Evolutionary conservation across 2,113 vertebrate species (phyloP), one percentile per base, ranked within the genome.

Genomic region (Stercorarius parasiticus): DNA sequence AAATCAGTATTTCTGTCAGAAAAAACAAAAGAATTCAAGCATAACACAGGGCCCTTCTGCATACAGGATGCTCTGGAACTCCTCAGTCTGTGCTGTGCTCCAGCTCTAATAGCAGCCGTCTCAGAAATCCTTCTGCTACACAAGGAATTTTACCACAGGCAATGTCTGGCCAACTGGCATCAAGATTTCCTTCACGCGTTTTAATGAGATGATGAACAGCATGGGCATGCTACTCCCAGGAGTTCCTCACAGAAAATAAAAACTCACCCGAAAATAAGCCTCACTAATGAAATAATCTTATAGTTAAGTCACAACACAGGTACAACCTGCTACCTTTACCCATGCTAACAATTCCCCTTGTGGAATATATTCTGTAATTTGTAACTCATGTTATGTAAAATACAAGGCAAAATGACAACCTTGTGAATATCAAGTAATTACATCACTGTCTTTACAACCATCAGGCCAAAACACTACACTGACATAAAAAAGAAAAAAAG

Each of bases 1-100:
- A 65, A 36, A 81, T 72, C 49, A 73, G 27, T 77, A 92, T 66
- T 90, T 86, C 45, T 86, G 32, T 81, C 69, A 94, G 65, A 70
- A 94, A 73, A 79, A 66, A 93, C 64, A 91, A 73, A 94, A 93
- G 83, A 96, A 93, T 85, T 82, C 53, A 66, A 93, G 62, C 2
- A 10, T 55, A 87, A 85, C 34, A 89, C 22, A 38, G 64, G 38
- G 30, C 5, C 13, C 32, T 72, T 73, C 36, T 83, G 53, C 52
- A 80, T 25, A 76, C 23, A 52, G 45, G 38, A 72, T 0, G 1
- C 36, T 86, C 74, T 86, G 83, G 71, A 92, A 81, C 55, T 93
- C n/a, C 91, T 88, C 85, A 79, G 58, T 18, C 16, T 17, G 8
- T 1, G 14, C 32, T 71, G 45, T 23, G 26, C 47, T 86, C 38